phyloP scores from a whole-genome alignment of 30 jellyfish, hydroid and myxozoan species.

The Nemopilema nomurai region DNA sequence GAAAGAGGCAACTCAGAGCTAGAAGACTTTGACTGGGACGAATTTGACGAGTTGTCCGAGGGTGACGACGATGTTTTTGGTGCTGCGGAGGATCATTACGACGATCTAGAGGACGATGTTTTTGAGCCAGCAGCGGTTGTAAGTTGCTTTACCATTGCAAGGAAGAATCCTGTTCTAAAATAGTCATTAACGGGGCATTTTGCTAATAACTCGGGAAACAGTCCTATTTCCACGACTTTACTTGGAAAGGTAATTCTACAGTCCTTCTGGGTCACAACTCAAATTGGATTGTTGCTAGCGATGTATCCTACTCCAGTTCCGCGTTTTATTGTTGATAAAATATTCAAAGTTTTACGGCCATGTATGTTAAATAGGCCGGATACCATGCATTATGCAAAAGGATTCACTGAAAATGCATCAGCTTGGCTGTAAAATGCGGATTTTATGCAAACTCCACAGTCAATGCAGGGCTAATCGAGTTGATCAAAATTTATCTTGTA shows the following conservation, averaged over 20 bases:
- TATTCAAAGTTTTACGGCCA: slow-evolving; percentile 3
- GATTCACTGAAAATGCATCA: not conserved
- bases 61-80: slow-evolving; percentile 41
- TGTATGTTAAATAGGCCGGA: slow-evolving; percentile 16
- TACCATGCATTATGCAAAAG: slow-evolving; percentile 38
- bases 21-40: slow-evolving; percentile 24
- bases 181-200: no score
- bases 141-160: not conserved
- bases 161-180: no score
- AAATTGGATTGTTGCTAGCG: not conserved
- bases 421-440: not conserved
- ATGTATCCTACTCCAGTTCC: not conserved
- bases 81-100: slow-evolving; percentile 23
- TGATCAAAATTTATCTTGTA: not conserved
- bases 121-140: slow-evolving; percentile 17
- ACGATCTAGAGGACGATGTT: slow-evolving; percentile 53
- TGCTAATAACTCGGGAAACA: no score
- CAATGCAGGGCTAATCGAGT: not conserved
- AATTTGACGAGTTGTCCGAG: slow-evolving; percentile 11
- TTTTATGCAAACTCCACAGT: not conserved
- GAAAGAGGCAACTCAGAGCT: not conserved
- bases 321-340: slow-evolving; percentile 14
- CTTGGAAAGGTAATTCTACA: no score
- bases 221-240: no score
- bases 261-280: no score